phyloP scores from a whole-genome alignment of 1,140 invertebrate genomes.

The Hormaphis cornu region DNA sequence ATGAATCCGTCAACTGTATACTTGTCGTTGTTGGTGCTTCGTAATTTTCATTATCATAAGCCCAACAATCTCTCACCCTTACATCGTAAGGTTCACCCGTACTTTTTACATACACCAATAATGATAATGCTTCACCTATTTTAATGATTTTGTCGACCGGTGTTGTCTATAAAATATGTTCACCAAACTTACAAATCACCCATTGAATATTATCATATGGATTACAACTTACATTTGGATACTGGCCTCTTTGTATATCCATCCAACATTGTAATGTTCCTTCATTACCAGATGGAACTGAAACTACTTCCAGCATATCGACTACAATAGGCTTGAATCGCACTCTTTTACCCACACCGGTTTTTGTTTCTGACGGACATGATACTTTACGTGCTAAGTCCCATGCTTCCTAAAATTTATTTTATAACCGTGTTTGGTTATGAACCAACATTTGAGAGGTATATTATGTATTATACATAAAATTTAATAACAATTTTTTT shows the following conservation, averaged over 20 bases:
- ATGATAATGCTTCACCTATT: conserved; percentile 59
- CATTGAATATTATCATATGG: neutral
- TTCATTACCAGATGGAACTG: conserved; percentile 50
- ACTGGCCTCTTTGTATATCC: conserved; percentile 61
- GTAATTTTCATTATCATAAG: conserved; percentile 57
- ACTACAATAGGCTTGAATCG: conserved; percentile 60
- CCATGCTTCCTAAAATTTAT: conserved; percentile 45
- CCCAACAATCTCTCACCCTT: conserved; percentile 61
- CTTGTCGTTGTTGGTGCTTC: conserved; percentile 50
- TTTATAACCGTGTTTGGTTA: too few relatives aligned
- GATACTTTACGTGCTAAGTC: conserved; percentile 53
- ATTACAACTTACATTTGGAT: conserved; percentile 50
- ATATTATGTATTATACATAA: neutral
- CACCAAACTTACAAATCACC: neutral
- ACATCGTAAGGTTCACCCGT: conserved; percentile 54
- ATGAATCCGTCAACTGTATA: conserved; percentile 54
- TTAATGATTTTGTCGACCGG: conserved; percentile 54
- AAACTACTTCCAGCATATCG: conserved; percentile 59
- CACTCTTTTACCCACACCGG: conserved; percentile 52
- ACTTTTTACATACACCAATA: conserved; percentile 60
- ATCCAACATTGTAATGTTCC: conserved; percentile 64
- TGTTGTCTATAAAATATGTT: conserved; percentile 43
- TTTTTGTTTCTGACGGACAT: conserved; percentile 45
- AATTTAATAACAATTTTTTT: too few relatives aligned
- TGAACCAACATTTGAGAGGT: too few relatives aligned